Conservation (phyloP, 2,797 vertebrate species). For the Catharus ustulatus region DNA sequence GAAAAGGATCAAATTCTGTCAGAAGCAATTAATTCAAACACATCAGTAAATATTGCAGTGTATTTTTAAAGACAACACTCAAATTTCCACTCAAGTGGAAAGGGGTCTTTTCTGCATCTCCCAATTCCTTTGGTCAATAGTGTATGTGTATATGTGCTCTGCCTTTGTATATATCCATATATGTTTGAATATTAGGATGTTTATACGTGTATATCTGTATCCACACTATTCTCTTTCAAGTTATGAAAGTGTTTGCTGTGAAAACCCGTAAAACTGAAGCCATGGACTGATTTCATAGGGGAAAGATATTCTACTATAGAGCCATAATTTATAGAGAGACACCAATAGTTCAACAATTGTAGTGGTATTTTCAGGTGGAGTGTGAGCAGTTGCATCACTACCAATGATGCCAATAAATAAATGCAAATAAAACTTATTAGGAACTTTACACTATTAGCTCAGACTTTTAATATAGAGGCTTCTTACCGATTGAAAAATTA, state of each 20-base stretch:
- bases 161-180: background rate
- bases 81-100: background rate
- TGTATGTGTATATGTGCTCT: background rate
- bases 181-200: background rate
- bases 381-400: background rate
- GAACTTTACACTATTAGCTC: background rate
- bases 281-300: background rate
- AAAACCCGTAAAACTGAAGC: background rate
- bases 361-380: background rate
- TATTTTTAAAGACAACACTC: background rate
- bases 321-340: background rate
- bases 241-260: background rate
- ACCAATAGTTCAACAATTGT: background rate
- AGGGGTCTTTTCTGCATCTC: background rate
- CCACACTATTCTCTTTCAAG: background rate
- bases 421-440: background rate
- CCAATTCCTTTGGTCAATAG: background rate
- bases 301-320: background rate
- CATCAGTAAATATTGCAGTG: background rate
- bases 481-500: background rate
- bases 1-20: background rate
- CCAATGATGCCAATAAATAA: background rate
- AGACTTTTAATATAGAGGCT: background rate
- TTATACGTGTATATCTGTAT: background rate
- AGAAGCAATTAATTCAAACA: background rate